Evolutionary conservation across 2,888 invertebrate genomes (phyloP).

Genomic region (Quadriops clusia): DNA sequence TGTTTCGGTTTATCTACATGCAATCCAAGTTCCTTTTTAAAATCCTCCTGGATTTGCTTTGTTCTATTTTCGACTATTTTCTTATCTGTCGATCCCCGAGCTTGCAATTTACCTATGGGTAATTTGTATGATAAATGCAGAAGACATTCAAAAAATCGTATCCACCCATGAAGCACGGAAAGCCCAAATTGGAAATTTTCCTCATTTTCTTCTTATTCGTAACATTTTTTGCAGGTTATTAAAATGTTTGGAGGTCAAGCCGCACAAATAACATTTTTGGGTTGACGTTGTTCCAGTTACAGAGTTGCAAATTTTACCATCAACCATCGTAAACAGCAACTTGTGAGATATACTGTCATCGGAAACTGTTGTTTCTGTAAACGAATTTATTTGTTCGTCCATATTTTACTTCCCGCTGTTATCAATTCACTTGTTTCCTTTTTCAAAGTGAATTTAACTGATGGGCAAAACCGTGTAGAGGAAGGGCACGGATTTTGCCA

Average conservation of each 20-base stretch:
- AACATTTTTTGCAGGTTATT: conserved; percentile 15
- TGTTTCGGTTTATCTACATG: conserved; percentile 18
- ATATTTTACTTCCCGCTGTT: no score
- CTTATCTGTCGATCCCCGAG: conserved; percentile 17
- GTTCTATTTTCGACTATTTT: conserved; percentile 7
- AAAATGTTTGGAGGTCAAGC: conserved; percentile 16
- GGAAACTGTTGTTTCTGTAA: conserved; percentile 12
- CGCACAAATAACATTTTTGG: conserved; percentile 17
- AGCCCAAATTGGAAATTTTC: conserved; percentile 18
- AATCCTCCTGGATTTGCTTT: conserved; percentile 12
- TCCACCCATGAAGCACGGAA: conserved; percentile 25
- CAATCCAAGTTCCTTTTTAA: conserved; percentile 15
- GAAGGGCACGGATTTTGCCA: no score
- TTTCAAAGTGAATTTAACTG: no score
- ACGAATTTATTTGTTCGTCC: no score
- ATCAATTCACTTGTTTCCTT: no score
- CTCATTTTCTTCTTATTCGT: conserved; percentile 9
- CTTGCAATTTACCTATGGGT: conserved; percentile 24
- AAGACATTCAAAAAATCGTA: conserved; percentile 24
- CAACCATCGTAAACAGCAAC: conserved; percentile 22
- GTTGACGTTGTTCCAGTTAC: conserved; percentile 14
- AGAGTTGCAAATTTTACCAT: conserved; percentile 22
- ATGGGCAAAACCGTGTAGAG: no score
- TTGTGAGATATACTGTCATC: no score
- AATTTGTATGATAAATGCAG: conserved; percentile 24